Evolutionary conservation across 2,113 vertebrate genomes (phyloP), one percentile per base, ranked within the genome.

Genomic region (Paralichthys olivaceus): DNA sequence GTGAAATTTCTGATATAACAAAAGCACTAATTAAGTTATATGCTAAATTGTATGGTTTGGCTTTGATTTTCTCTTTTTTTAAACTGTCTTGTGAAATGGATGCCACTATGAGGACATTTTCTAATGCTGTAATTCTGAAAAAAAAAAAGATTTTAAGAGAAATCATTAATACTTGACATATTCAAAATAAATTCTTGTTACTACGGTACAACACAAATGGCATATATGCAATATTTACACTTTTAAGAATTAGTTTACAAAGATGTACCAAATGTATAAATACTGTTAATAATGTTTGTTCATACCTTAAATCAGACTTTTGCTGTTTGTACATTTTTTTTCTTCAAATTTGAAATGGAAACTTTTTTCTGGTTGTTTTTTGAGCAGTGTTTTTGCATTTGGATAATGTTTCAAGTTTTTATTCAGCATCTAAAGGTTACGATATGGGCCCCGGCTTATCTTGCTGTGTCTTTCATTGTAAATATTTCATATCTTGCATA

Each of bases 211-310:
- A 95, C 95, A 95, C 93, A 94, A 94, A 95, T 94, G 95, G 96
- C 95, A 96, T 97, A 98, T 98, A 99, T 99, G 96, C 97, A 99
- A 98, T 97, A 98, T 96, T 96, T 96, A 97, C 94, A 95, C 95
- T 94, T 95, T 96, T 95, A 84, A 80, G 86, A 92, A 93, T 96
- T 97, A 96, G 96, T 98, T 99, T 97, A 98, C 97, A 97, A 95
- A 96, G 95, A 94, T 87, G 92, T 97, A 99, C 97, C 96, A 98
- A 97, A 98, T 96, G 95, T 97, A 95, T 96, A 97, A 96, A 96
- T 94, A 95, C 75, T 91, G 89, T 94, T 94, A 87, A 95, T 96
- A 96, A 93, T 91, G 94, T 96, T 97, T 97, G 95, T 95, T 95
- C 95, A 49, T 96, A 95, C 91, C 84, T 93, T 93, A 93, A 95